These are phyloP conservation scores for Xestoiulus laeticollis DNA, from an alignment of 2,888 invertebrate genomes.

Conservation along the genomic window DNA sequence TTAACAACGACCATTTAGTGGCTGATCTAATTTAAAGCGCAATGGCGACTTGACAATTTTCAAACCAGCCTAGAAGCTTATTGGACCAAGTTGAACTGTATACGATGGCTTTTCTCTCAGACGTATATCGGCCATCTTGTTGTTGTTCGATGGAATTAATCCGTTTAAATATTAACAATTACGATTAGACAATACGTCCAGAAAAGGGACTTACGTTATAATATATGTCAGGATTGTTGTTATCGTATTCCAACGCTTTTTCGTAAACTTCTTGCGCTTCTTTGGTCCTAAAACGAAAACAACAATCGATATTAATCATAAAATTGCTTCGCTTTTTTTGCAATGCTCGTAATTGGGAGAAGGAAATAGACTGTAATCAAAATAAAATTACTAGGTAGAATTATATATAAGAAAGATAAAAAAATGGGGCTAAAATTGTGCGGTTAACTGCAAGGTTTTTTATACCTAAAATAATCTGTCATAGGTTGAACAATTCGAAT, in stretches of 20 bases:
- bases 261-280: conserved; percentile 96
- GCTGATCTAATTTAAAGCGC: neutral
- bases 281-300: conserved; percentile 72
- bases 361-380: no score
- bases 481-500: no score
- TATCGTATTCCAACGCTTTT: conserved; percentile 89
- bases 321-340: no score
- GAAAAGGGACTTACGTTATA: conserved; percentile 88
- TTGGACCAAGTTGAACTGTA: neutral
- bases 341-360: no score
- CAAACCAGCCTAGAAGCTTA: neutral
- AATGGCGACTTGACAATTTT: neutral
- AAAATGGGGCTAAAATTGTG: no score
- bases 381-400: no score
- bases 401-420: no score
- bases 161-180: neutral
- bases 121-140: neutral
- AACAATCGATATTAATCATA: no score
- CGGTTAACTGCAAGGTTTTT: no score
- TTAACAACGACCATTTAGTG: neutral
- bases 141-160: neutral
- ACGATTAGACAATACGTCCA: neutral
- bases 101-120: neutral
- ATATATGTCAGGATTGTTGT: conserved; percentile 92
- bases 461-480: no score